phyloP scores from a whole-genome alignment of 92 coral and sea anemone species.

The Zoanthus sociatus region DNA sequence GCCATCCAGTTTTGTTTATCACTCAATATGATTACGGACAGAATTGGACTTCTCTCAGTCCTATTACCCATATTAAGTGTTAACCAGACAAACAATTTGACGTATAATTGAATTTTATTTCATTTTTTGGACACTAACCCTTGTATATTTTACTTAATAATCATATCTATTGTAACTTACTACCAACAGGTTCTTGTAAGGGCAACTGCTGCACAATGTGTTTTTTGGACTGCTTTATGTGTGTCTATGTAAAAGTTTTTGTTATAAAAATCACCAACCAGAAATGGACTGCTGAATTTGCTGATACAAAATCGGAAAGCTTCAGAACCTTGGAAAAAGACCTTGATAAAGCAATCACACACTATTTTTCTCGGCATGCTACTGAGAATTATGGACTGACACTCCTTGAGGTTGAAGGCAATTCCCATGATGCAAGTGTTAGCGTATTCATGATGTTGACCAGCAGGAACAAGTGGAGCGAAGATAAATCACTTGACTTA shows the following conservation, averaged over 20 bases:
- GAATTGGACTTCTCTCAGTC: too few species aligned
- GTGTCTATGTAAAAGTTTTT: conserved; percentile 55
- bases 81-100: too few species aligned
- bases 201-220: conserved; percentile 68
- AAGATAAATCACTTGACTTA: conserved; percentile 3
- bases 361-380: conserved; percentile 7
- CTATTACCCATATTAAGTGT: too few species aligned
- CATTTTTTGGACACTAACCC: too few species aligned
- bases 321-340: conserved; percentile 40
- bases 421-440: background rate
- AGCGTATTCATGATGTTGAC: conserved; percentile 43
- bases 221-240: conserved; percentile 58
- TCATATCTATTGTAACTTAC: background rate
- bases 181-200: conserved; percentile 57
- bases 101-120: too few species aligned
- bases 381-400: background rate
- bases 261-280: conserved; percentile 35
- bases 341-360: conserved; percentile 31
- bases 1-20: too few species aligned
- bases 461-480: conserved; percentile 39
- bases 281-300: conserved; percentile 35
- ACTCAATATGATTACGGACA: too few species aligned
- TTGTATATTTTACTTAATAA: too few species aligned
- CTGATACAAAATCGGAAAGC: conserved; percentile 21
- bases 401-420: conserved; percentile 32